Evolutionary conservation across 1,140 invertebrate genomes (phyloP), one percentile per base, ranked within the genome.

Genomic region (Brachionus paranguensis): DNA sequence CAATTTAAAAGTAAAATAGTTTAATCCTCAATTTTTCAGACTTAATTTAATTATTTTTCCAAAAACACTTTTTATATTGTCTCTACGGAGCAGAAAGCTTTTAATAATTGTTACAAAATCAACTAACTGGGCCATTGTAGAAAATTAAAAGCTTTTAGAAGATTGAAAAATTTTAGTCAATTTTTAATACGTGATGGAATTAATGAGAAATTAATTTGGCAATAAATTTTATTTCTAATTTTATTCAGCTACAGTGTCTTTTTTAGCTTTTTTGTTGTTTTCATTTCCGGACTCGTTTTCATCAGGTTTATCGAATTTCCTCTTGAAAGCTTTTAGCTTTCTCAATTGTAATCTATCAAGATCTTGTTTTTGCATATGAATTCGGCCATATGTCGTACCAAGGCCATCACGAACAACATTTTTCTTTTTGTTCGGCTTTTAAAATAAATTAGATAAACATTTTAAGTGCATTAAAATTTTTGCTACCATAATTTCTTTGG

Each of bases 331-430:
- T 90, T 97, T 97, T 92, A 98, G 94, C 89, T 97, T 97, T 83
- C 95, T 92, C 14, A 95, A 96, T 89, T 97, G 95, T 85, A 99
- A 91, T 85, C 92, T 93, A 27, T 92, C 90, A 14, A 97, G 92
- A 87, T 96, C 93, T 87, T 98, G 96, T 88, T 93, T 93, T 74
- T 94, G 93, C 91, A 99, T 92, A 89, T 99, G 97, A 83, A 99
- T 93, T 81, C 95, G 92, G 74, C 96, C 97, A 86, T 95, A 91
- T 86, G 93, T 95, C 7, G 93, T 93, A 84, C 96, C 96, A 88
- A 99, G 93, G 10, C 90, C 91, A 91, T 98, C 94, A 53, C 91
- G 92, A 0, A 92, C 92, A 70, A 97, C 92, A 89, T 99, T 99
- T 91, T 99, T 99, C 89, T 94, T 95, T 86, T 93, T 94, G 85